Conservation (phyloP, 2,797 vertebrate species). For the Fundulus diaphanus region DNA sequence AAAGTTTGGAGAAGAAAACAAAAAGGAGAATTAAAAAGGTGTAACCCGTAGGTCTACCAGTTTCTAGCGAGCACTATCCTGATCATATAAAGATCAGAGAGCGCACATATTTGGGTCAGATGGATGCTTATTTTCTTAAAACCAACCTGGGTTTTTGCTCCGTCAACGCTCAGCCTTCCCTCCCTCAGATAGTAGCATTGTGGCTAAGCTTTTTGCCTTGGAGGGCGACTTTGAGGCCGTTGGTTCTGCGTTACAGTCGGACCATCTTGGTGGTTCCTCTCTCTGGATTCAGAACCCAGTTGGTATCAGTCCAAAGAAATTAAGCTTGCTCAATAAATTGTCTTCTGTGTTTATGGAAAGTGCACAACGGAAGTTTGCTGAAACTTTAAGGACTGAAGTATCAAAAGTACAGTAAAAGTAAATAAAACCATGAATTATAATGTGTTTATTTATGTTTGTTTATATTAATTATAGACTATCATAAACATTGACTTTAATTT, state of each 20-base stretch:
- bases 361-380: neutral
- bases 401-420: too few relatives aligned
- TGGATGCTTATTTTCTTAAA: neutral
- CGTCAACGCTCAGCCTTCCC: neutral
- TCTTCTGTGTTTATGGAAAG: neutral
- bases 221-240: neutral
- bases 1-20: neutral
- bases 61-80: neutral
- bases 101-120: neutral
- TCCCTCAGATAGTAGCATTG: too few relatives aligned
- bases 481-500: too few relatives aligned
- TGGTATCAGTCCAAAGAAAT: neutral
- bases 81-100: neutral
- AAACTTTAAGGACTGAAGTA: neutral
- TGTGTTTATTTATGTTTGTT: too few relatives aligned
- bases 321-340: too few relatives aligned
- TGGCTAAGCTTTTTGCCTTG: neutral
- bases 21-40: too few relatives aligned
- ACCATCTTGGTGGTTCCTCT: too few relatives aligned
- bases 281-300: neutral
- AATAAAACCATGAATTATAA: too few relatives aligned
- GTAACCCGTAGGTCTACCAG: too few relatives aligned
- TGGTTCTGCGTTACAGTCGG: neutral
- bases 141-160: neutral
- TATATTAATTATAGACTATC: too few relatives aligned